These are phyloP conservation scores for Dryomyza anilis DNA, from an alignment of 2,888 invertebrate species.

Conservation along the genomic window DNA sequence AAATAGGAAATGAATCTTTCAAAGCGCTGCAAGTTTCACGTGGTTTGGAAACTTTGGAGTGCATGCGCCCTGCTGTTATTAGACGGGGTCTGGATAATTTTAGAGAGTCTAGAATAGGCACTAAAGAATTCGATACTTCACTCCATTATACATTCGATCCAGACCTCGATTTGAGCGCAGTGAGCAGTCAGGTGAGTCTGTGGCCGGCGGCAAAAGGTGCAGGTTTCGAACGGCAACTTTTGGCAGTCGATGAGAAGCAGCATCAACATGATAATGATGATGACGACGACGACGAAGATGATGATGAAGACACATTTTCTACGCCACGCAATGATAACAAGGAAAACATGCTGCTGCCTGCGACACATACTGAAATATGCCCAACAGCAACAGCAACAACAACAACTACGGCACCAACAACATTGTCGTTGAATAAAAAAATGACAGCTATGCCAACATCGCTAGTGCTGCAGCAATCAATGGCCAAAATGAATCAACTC, in stretches of 20 bases:
- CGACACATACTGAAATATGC: too few species aligned
- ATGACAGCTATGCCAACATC: constrained; percentile 9
- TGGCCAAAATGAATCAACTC: constrained; percentile 50
- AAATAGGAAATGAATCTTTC: too few species aligned
- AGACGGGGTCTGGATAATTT: too few species aligned
- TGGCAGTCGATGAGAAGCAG: not conserved
- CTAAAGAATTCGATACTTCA: too few species aligned
- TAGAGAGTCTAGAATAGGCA: too few species aligned
- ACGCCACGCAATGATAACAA: not conserved
- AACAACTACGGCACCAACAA: constrained; percentile 17
- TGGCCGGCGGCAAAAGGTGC: not conserved
- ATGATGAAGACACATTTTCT: not conserved
- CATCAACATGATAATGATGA: not conserved
- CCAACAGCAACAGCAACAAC: not conserved
- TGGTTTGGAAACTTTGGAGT: too few species aligned
- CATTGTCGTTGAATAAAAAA: constrained; percentile 22
- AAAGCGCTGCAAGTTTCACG: too few species aligned
- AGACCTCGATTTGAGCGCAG: constrained; percentile 16
- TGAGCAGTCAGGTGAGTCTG: too few species aligned
- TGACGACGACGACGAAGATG: not conserved
- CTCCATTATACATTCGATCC: constrained; percentile 17
- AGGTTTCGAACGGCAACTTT: not conserved
- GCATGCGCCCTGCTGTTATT: too few species aligned
- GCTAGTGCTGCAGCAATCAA: constrained; percentile 43
- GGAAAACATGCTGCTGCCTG: constrained; percentile 10